Percentiles rank a stretch among this genome's conserved stretches.
These are phyloP conservation scores for Linnaemya tessellans DNA, from an alignment of 2,888 invertebrate species.

Conservation along the genomic window DNA sequence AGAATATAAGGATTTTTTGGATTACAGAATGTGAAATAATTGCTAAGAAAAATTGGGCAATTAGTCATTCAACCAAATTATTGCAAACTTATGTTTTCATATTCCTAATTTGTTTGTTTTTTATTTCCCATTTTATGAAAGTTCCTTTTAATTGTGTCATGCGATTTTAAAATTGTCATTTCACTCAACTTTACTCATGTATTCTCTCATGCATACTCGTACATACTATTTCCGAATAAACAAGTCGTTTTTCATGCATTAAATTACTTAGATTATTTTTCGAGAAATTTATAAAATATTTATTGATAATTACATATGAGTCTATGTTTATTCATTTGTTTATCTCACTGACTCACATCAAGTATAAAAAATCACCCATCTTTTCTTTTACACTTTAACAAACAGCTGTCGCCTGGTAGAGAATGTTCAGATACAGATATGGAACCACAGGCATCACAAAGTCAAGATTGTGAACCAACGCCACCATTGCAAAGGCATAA, in stretches of 20 bases:
- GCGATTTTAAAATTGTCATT: constrained; percentile 10
- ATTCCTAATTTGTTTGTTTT: neutral
- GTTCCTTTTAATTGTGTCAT: neutral
- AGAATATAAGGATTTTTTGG: too few relatives aligned
- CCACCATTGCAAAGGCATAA: constrained; percentile 93
- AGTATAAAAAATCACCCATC: neutral
- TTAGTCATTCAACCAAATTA: neutral
- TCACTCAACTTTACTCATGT: constrained; percentile 25
- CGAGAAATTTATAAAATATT: constrained; percentile 8
- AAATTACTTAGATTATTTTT: constrained; percentile 48
- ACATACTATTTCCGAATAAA: neutral
- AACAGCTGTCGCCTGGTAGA: constrained; percentile 91
- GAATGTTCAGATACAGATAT: constrained; percentile 92
- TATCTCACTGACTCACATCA: neutral
- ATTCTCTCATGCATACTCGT: constrained; percentile 18
- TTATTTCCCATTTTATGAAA: neutral
- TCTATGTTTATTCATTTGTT: constrained; percentile 12
- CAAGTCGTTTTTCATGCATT: constrained; percentile 40
- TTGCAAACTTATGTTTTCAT: neutral
- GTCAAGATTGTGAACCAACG: constrained; percentile 96
- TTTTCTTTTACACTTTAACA: constrained; percentile 43
- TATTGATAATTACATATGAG: constrained; percentile 11
- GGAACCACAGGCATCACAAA: constrained; percentile 94
- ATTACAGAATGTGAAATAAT: too few relatives aligned
- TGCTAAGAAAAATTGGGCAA: too few relatives aligned